Evolutionary conservation across 2,113 vertebrate species (phyloP).

Genomic region (Bufo bufo): DNA sequence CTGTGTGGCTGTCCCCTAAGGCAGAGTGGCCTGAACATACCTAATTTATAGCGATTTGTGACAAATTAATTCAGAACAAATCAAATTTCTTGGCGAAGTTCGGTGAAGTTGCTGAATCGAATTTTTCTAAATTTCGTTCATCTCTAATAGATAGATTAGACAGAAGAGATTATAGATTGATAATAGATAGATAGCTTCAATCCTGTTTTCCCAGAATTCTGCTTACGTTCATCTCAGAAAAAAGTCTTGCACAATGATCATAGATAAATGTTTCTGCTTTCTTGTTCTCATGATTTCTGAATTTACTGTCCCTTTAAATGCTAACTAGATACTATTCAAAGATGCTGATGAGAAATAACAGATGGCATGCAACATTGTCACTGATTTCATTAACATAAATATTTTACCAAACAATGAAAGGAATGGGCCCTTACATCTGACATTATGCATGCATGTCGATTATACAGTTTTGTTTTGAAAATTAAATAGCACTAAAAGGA

Average conservation of each 20-base stretch:
- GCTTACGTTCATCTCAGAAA: background rate
- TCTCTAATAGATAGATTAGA: too few relatives aligned
- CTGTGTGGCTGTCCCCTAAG: too few relatives aligned
- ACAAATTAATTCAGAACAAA: too few relatives aligned
- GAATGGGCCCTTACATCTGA: background rate
- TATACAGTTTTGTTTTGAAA: background rate
- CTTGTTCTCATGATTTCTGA: background rate
- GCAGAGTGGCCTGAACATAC: too few relatives aligned
- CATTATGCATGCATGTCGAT: background rate
- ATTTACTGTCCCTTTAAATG: background rate
- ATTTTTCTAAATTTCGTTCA: too few relatives aligned
- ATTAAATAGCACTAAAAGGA: background rate
- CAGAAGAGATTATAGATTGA: too few relatives aligned
- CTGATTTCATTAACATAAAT: constrained; percentile 10
- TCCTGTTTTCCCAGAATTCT: background rate
- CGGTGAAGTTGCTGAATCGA: too few relatives aligned
- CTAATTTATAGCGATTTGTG: too few relatives aligned
- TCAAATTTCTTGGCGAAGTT: too few relatives aligned
- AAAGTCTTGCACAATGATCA: background rate
- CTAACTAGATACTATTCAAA: background rate
- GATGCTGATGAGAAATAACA: background rate
- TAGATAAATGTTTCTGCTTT: background rate
- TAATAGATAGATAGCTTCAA: too few relatives aligned
- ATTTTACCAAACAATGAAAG: background rate
- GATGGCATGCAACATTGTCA: background rate